A percentile compares a stretch with the other conserved stretches of the same genome.
Conservation (phyloP, 2,888 invertebrate species). For the Phaonia tiefii region DNA sequence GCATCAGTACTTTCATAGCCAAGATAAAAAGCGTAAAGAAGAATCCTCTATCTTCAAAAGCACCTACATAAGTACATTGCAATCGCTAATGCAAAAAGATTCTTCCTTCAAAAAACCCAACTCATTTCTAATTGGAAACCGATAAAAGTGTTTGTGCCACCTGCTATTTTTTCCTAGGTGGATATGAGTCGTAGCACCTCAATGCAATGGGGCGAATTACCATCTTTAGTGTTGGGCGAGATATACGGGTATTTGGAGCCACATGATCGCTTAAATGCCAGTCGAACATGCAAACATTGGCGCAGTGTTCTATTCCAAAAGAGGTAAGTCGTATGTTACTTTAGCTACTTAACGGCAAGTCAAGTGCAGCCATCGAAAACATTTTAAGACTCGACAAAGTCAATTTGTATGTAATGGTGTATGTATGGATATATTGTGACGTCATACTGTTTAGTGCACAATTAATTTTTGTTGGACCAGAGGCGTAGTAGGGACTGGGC, state of each 20-base stretch:
- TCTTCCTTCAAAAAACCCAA: too few relatives aligned
- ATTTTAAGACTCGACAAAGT: too few relatives aligned
- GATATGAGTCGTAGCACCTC: conserved; percentile 62
- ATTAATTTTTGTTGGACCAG: not conserved
- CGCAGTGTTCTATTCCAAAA: conserved; percentile 81
- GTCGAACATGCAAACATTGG: conserved; percentile 83
- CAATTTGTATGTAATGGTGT: too few relatives aligned
- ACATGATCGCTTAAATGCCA: conserved; percentile 81
- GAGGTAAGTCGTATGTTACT: conserved; percentile 73
- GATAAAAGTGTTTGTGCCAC: conserved; percentile 13
- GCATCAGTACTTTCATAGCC: too few relatives aligned
- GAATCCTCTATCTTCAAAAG: not conserved
- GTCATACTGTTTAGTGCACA: conserved; percentile 13
- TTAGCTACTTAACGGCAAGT: too few relatives aligned
- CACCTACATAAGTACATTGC: conserved; percentile 1
- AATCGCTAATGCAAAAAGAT: not conserved
- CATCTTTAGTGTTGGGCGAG: conserved; percentile 81
- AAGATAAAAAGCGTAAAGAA: not conserved
- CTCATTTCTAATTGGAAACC: too few relatives aligned
- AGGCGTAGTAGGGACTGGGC: not conserved
- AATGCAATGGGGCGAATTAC: conserved; percentile 78
- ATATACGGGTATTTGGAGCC: conserved; percentile 79
- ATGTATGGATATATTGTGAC: not conserved
- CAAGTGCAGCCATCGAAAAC: too few relatives aligned
- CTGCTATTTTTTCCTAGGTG: conserved; percentile 17